A percentile compares a stretch with the other conserved stretches of the same genome.
Conservation (phyloP, 2,797 vertebrate species). For the Artibeus jamaicensis region DNA sequence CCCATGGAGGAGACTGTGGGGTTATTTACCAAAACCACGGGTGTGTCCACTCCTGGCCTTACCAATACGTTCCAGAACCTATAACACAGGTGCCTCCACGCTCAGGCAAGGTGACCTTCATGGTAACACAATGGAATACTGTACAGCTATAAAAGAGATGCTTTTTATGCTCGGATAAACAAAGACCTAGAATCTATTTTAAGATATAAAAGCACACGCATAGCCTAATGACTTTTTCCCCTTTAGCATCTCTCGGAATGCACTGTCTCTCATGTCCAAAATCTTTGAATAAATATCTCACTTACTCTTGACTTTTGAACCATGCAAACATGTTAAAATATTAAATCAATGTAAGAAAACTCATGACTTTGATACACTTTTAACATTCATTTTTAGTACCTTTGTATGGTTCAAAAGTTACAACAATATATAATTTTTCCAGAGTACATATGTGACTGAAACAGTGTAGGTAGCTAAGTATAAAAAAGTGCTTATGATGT, state of each 20-base stretch:
- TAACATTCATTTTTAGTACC: not conserved
- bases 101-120: not conserved
- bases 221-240: not conserved
- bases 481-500: not conserved
- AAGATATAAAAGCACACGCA: not conserved
- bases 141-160: not conserved
- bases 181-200: not conserved
- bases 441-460: not conserved
- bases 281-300: not conserved
- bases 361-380: not conserved
- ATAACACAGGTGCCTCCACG: not conserved
- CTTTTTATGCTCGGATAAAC: not conserved
- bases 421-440: not conserved
- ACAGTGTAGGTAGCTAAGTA: not conserved
- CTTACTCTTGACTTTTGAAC: not conserved
- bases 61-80: fast-evolving
- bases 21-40: too few relatives aligned
- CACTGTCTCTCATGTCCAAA: not conserved
- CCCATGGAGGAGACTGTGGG: not conserved
- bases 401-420: not conserved
- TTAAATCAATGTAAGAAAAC: not conserved
- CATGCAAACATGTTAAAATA: not conserved
- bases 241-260: not conserved
- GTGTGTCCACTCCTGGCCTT: not conserved
- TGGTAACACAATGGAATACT: not conserved